A percentile compares a stretch with the other conserved stretches of the same genome.
These are phyloP conservation scores for Pelecanus crispus DNA, from an alignment of 2,113 vertebrate genomes.

Conservation along the genomic window DNA sequence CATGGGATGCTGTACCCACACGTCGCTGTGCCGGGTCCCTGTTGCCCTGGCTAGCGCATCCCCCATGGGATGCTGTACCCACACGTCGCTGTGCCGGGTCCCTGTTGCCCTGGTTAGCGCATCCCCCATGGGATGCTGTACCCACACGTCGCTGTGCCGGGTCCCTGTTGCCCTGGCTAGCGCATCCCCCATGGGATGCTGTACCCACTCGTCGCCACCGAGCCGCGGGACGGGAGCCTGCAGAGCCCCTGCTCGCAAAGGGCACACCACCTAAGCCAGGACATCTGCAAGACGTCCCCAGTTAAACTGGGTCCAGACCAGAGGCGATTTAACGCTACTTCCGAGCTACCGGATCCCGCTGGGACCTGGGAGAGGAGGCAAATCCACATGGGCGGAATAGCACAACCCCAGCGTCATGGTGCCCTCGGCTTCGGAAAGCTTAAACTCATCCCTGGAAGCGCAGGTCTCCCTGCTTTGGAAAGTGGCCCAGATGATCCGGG, in stretches of 20 bases:
- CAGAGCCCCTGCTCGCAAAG: neutral
- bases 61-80: rapidly evolving
- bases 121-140: rapidly evolving
- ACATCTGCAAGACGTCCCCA: neutral
- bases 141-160: neutral
- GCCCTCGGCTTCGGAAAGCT: neutral
- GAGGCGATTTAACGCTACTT: neutral
- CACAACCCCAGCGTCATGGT: too few species aligned
- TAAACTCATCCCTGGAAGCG: neutral
- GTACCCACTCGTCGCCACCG: rapidly evolving
- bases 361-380: neutral
- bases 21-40: too few species aligned
- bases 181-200: rapidly evolving
- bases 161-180: rapidly evolving
- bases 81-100: too few species aligned
- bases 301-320: neutral
- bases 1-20: rapidly evolving
- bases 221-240: rapidly evolving
- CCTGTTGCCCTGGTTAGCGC: too few species aligned
- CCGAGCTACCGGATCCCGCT: neutral
- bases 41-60: too few species aligned
- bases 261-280: neutral
- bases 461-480: neutral
- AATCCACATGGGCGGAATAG: neutral
- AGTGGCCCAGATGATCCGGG: neutral